These are phyloP conservation scores for Protodeltote pygarga DNA, from an alignment of 2,888 invertebrate species.

Conservation along the genomic window DNA sequence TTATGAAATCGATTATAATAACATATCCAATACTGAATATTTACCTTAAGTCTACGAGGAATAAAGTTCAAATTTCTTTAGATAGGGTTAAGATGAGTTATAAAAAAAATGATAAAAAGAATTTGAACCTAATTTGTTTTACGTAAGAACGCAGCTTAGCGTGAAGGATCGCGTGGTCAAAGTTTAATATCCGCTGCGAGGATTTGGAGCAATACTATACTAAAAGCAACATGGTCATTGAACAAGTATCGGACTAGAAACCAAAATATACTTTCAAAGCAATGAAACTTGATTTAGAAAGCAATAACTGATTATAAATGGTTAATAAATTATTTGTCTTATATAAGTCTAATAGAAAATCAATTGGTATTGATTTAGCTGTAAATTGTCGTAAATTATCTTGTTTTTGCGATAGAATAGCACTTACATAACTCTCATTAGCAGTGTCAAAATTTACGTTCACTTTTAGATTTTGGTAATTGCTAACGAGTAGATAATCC, in stretches of 20 bases:
- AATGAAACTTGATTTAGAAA: slow-evolving; percentile 47
- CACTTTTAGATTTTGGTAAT: background rate
- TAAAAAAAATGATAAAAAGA: slow-evolving; percentile 42
- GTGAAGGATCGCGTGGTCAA: slow-evolving; percentile 44
- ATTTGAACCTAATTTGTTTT: slow-evolving; percentile 51
- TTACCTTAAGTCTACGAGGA: slow-evolving; percentile 41
- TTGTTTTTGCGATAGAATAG: background rate
- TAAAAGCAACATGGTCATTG: slow-evolving; percentile 50
- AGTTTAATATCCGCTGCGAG: slow-evolving; percentile 66
- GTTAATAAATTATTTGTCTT: slow-evolving; percentile 29
- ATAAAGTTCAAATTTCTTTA: slow-evolving; percentile 33
- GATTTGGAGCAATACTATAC: slow-evolving; percentile 62
- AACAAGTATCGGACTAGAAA: slow-evolving; percentile 41
- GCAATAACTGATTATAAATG: slow-evolving; percentile 26
- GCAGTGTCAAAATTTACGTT: slow-evolving; percentile 4
- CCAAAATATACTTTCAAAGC: slow-evolving; percentile 52
- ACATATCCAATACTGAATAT: slow-evolving; percentile 37
- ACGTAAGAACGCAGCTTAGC: slow-evolving; percentile 52
- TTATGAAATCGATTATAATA: slow-evolving; percentile 75
- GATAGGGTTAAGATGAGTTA: slow-evolving; percentile 15
- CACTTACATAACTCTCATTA: slow-evolving; percentile 16
- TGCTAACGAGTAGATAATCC: background rate
- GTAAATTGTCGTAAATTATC: slow-evolving; percentile 20
- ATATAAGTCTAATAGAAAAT: slow-evolving; percentile 25
- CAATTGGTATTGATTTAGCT: slow-evolving; percentile 23